Evolutionary conservation across 2,888 invertebrate species (phyloP).

Genomic region (Microplitis manilae): DNA sequence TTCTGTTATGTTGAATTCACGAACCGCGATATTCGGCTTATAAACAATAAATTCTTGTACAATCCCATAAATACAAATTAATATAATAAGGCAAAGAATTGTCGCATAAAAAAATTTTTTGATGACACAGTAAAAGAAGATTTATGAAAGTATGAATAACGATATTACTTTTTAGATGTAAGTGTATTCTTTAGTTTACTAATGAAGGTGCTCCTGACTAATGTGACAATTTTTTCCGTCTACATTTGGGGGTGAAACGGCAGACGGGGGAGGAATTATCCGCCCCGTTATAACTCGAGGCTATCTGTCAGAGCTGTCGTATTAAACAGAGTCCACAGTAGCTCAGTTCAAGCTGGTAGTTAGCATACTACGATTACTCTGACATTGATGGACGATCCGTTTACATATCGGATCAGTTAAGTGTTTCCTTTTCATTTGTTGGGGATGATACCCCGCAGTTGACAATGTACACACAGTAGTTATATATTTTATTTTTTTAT

Average conservation of each 20-base stretch:
- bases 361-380: constrained; percentile 50
- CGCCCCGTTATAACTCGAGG: constrained; percentile 26
- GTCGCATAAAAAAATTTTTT: constrained; percentile 1
- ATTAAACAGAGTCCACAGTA: constrained; percentile 50
- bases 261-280: constrained; percentile 11
- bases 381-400: constrained; percentile 52
- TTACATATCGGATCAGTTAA: constrained; percentile 50
- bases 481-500: background rate
- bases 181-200: constrained; percentile 24
- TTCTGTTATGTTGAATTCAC: background rate
- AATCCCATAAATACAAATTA: background rate
- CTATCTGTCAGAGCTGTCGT: constrained; percentile 52
- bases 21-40: background rate
- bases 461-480: background rate
- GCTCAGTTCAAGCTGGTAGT: constrained; percentile 49
- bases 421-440: constrained; percentile 32
- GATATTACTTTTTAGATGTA: constrained; percentile 21
- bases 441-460: constrained; percentile 12
- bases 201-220: constrained; percentile 38
- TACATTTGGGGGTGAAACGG: constrained; percentile 2
- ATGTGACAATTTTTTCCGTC: constrained; percentile 37
- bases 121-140: constrained; percentile 12
- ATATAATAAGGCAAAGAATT: background rate
- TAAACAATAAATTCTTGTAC: background rate
- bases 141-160: constrained; percentile 27